phyloP scores from a whole-genome alignment of 2,888 invertebrate genomes.

The Torymus tubicola region DNA sequence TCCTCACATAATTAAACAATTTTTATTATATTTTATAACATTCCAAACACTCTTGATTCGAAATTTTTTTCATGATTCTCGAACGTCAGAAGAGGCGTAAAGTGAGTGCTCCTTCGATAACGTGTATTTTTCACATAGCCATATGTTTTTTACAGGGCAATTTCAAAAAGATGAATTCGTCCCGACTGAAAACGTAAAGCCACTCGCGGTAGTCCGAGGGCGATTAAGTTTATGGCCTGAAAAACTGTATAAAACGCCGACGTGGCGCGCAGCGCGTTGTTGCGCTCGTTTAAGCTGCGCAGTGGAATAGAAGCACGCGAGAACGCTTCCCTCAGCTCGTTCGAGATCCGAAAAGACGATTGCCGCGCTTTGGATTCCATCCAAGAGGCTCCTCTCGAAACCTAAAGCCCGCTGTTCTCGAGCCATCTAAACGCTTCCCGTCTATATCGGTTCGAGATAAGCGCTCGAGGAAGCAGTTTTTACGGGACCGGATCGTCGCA shows the following conservation, averaged over 20 bases:
- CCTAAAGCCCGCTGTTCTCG: too few species aligned
- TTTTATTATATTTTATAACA: too few species aligned
- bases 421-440: slow-evolving; percentile 6
- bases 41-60: too few species aligned
- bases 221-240: slow-evolving; percentile 56
- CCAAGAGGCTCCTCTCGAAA: slow-evolving; percentile 26
- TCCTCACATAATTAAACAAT: too few species aligned
- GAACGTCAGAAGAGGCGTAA: neutral
- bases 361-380: slow-evolving; percentile 38
- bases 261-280: neutral
- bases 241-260: slow-evolving; percentile 42
- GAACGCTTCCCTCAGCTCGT: slow-evolving; percentile 12
- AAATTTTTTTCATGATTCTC: neutral
- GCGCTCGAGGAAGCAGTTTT: neutral
- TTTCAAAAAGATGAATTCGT: slow-evolving; percentile 41
- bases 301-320: neutral
- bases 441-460: slow-evolving; percentile 26
- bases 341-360: slow-evolving; percentile 1
- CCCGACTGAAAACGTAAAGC: slow-evolving; percentile 39
- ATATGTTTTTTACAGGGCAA: neutral
- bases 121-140: slow-evolving; percentile 12
- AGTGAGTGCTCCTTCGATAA: neutral
- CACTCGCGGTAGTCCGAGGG: slow-evolving; percentile 3
- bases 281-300: slow-evolving; percentile 41
- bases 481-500: too few species aligned